Conservation (phyloP, 1,140 invertebrate species). For the Cephus cinctus region DNA sequence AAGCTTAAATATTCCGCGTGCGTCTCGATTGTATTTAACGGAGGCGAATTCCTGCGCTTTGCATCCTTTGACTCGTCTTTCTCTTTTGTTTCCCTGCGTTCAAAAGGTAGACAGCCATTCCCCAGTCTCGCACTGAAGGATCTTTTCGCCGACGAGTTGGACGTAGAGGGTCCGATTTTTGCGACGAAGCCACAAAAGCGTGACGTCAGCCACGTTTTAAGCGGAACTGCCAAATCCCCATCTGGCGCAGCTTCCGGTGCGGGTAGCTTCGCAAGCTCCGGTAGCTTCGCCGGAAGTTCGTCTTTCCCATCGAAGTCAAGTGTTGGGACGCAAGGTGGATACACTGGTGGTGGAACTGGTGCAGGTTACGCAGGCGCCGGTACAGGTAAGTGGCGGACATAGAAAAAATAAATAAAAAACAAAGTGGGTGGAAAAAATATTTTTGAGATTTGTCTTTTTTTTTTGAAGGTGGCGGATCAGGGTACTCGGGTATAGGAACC, state of each 20-base stretch:
- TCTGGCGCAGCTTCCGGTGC: slow-evolving; percentile 16
- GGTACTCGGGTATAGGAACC: no score
- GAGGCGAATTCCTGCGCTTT: no score
- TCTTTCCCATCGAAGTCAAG: slow-evolving; percentile 9
- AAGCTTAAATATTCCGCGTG: no score
- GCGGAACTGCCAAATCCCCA: slow-evolving; percentile 12
- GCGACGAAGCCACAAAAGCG: slow-evolving; percentile 17
- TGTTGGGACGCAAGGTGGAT: slow-evolving; percentile 2
- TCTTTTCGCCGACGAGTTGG: slow-evolving; percentile 1
- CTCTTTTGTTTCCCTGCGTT: slow-evolving; percentile 21
- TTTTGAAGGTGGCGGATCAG: no score
- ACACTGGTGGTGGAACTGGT: slow-evolving; percentile 12
- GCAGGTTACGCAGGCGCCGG: slow-evolving; percentile 15
- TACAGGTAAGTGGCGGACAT: slow-evolving; percentile 3
- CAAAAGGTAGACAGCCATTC: slow-evolving; percentile 19
- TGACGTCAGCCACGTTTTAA: slow-evolving; percentile 11
- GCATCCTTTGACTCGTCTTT: no score
- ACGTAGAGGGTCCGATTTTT: background rate
- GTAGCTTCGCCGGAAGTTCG: slow-evolving; percentile 2
- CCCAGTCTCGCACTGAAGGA: slow-evolving; percentile 7
- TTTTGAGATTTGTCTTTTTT: no score
- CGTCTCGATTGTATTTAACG: no score
- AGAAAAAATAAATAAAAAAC: slow-evolving; percentile 4
- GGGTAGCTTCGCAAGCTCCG: slow-evolving; percentile 14
- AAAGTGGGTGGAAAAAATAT: no score